Evolutionary conservation across 2,797 vertebrate genomes (phyloP).

Genomic region (Setipinna tenuifilis): DNA sequence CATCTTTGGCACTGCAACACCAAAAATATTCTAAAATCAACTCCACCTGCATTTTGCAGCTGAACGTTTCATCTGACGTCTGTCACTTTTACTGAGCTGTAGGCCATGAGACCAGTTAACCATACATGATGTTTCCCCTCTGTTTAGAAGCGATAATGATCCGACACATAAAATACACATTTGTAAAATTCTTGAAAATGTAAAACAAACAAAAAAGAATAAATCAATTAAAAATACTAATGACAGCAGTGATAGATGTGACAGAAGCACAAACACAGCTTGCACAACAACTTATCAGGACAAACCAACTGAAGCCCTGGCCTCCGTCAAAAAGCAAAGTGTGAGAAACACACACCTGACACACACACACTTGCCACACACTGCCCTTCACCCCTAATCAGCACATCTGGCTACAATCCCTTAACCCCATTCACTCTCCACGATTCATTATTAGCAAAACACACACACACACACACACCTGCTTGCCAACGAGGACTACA

Average conservation of each 20-base stretch:
- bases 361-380: background rate
- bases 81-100: no score
- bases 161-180: no score
- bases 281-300: background rate
- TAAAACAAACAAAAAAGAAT: no score
- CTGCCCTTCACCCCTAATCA: background rate
- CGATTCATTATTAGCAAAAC: background rate
- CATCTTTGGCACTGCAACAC: slow-evolving; percentile 81
- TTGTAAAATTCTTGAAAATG: no score
- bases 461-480: background rate
- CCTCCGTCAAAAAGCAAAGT: background rate
- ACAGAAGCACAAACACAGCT: background rate
- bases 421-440: background rate
- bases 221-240: no score
- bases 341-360: slow-evolving; percentile 12
- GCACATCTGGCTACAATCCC: background rate
- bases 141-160: no score
- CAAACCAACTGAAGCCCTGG: background rate
- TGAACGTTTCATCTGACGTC: background rate
- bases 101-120: no score
- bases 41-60: background rate
- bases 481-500: background rate
- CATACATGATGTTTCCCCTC: no score
- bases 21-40: background rate
- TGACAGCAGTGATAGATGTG: no score